Evolutionary conservation across 2,888 invertebrate species (phyloP).

Genomic region (Augochlorella aurata): DNA sequence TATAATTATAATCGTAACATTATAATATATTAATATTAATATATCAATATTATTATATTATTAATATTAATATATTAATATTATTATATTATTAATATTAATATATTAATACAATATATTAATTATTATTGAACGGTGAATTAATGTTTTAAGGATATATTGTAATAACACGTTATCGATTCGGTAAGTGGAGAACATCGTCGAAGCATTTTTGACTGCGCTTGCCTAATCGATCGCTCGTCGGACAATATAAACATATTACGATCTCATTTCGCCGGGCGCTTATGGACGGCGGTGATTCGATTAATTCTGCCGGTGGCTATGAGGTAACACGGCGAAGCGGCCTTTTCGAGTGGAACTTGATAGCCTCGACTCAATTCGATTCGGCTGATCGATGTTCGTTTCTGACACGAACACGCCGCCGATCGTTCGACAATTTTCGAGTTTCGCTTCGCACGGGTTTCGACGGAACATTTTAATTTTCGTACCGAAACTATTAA

Average conservation of each 20-base stretch:
- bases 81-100: too few relatives aligned
- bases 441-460: neutral
- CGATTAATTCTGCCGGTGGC: constrained; percentile 36
- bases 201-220: neutral
- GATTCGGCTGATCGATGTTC: constrained; percentile 44
- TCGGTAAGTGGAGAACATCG: too few relatives aligned
- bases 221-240: neutral
- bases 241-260: neutral
- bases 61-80: too few relatives aligned
- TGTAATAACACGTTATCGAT: too few relatives aligned
- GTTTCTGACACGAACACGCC: constrained; percentile 11
- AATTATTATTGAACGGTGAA: too few relatives aligned
- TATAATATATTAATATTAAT: too few relatives aligned
- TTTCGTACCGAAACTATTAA: neutral
- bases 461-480: neutral
- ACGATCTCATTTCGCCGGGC: neutral
- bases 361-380: constrained; percentile 69
- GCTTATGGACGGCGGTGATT: neutral
- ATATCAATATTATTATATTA: too few relatives aligned
- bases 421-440: constrained; percentile 2
- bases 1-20: too few relatives aligned
- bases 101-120: too few relatives aligned
- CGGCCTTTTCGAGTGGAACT: constrained; percentile 54
- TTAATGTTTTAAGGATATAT: too few relatives aligned
- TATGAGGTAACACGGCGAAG: constrained; percentile 25